A percentile compares a stretch with the other conserved stretches of the same genome.
Evolutionary conservation across 2,888 invertebrate species (phyloP).

Genomic region (Nemurella pictetii): DNA sequence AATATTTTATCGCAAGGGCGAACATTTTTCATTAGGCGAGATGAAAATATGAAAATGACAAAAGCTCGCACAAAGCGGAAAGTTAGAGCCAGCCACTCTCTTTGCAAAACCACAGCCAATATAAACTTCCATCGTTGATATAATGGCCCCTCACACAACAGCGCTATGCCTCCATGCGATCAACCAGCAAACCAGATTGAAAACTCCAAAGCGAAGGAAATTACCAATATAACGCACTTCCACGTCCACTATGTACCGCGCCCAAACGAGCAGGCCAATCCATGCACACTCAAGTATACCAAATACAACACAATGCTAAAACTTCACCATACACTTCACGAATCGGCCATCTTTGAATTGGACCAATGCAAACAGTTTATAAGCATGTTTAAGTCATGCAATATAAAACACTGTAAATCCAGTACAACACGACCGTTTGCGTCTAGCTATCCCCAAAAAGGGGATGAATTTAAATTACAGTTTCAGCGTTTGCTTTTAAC

Average conservation of each 20-base stretch:
- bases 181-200: neutral
- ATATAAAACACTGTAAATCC: neutral
- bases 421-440: neutral
- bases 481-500: neutral
- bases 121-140: neutral
- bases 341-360: neutral
- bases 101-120: neutral
- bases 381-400: constrained; percentile 6
- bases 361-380: constrained; percentile 5
- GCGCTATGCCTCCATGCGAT: no score
- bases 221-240: neutral
- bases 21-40: neutral
- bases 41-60: neutral
- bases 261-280: neutral
- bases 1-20: neutral
- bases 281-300: neutral
- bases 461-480: neutral
- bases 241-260: neutral
- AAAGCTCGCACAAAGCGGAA: no score
- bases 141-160: neutral
- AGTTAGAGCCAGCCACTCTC: neutral
- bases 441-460: neutral
- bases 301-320: neutral
- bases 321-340: no score
- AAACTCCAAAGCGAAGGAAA: neutral